phyloP scores from a whole-genome alignment of 2,113 vertebrate genomes.

The Perca flavescens region DNA sequence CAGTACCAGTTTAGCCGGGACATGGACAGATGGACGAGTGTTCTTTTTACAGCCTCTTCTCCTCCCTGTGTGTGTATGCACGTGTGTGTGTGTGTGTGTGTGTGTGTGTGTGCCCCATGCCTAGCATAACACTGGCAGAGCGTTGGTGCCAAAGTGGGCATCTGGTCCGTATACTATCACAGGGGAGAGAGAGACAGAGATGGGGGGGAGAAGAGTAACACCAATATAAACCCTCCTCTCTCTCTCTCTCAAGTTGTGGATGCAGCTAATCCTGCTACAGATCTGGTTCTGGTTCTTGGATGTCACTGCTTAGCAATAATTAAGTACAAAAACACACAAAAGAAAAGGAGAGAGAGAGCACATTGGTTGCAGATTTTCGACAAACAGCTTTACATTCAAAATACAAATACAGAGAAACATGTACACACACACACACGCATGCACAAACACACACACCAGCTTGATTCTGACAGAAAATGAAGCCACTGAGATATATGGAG shows the following conservation, averaged over 20 bases:
- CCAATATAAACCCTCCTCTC: neutral
- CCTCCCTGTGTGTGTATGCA: constrained; percentile 37
- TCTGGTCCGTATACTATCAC: constrained; percentile 75
- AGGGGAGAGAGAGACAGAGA: constrained; percentile 46
- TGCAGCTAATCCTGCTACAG: constrained; percentile 28
- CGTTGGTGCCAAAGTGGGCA: constrained; percentile 75
- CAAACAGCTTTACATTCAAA: neutral
- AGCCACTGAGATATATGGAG: too few species aligned
- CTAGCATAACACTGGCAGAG: constrained; percentile 60
- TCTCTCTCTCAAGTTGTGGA: constrained; percentile 19
- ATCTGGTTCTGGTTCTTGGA: constrained; percentile 41
- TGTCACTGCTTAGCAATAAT: neutral
- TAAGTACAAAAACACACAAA: constrained; percentile 9
- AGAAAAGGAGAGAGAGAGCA: neutral
- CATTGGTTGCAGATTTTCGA: neutral
- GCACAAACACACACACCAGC: neutral
- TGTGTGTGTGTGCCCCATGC: constrained; percentile 18
- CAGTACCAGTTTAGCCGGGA: constrained; percentile 42
- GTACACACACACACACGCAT: neutral
- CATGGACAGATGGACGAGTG: constrained; percentile 73
- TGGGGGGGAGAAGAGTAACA: constrained; percentile 30
- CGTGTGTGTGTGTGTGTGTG: constrained; percentile 18
- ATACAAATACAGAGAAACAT: neutral
- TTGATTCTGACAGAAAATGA: too few species aligned
- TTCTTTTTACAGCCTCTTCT: constrained; percentile 73